Base-by-base conservation (phyloP, 2,113 vertebrate species). In the Benthochromis sp. region DNA sequence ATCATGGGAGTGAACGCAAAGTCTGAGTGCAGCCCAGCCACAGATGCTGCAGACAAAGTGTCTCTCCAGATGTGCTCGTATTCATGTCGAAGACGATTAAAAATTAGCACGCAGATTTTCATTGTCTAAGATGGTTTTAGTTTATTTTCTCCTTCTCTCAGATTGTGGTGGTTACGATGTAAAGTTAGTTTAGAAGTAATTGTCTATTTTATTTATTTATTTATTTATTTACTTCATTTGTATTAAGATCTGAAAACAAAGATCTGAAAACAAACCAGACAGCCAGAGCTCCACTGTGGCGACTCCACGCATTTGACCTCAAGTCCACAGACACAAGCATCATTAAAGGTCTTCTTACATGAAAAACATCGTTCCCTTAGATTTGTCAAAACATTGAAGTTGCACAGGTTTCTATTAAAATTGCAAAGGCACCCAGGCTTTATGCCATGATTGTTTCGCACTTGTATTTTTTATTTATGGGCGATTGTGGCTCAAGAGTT, bases 211-310 rank as follows among this genome's bases (percentile, higher is more conserved):
- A 17, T 34, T 24, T 19, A 4, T 47, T 71, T 76, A 1, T 8
- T 5, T 43, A 38, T 40, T 11, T 40, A 11, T 21, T 61, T 47
- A 19, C 53, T 40, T 80, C 8, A 36, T 17, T 47, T 19, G 84
- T 47, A 59, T 80, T 59, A 57, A 45, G 82, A n/a, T n/a, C n/a
- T n/a, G n/a, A n/a, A n/a, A 87, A 90, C 89, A 90, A 92, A 92
- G 80, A 78, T 88, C 86, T 92, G 92, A 92, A 93, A 91, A 90
- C 84, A 71, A 90, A 90, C 53, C 92, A 71, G 84, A 80, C 81
- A 82, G 88, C 86, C 87, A 53, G 29, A 31, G 9, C 43, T 82
- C 31, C 7, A 4, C 29, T 71, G 85, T 81, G 53, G 36, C 69
- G 5, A 82, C 78, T 29, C 53, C 14, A 8, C 50, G 8, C 40